These are phyloP conservation scores for Thamnophis sirtalis DNA, from an alignment of 2,113 vertebrate species.

Conservation along the genomic window DNA sequence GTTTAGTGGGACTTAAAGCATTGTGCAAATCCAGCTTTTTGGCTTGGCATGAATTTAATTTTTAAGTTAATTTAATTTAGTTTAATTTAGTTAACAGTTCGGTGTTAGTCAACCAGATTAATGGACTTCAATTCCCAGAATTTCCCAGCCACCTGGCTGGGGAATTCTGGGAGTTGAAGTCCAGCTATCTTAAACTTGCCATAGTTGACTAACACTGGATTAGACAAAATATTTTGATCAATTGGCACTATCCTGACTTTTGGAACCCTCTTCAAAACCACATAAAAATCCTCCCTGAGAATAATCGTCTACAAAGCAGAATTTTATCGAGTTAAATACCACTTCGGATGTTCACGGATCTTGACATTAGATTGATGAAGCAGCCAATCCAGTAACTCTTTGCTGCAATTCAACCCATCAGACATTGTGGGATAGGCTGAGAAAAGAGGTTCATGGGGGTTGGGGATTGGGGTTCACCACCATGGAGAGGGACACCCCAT, in stretches of 20 bases:
- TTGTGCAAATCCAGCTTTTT: not conserved
- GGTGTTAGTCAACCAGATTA: not conserved
- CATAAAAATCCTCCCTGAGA: not conserved
- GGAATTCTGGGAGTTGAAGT: no score
- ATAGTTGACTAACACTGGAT: not conserved
- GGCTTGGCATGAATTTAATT: not conserved
- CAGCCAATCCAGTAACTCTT: not conserved
- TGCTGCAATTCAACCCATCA: not conserved
- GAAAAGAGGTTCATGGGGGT: not conserved
- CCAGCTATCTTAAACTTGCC: no score
- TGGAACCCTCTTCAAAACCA: not conserved
- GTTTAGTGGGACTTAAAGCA: not conserved
- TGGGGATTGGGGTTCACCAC: not conserved
- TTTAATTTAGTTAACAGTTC: not conserved
- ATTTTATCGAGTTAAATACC: not conserved
- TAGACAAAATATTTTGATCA: not conserved
- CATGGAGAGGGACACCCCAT: slow-evolving; percentile 46
- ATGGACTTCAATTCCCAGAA: no score
- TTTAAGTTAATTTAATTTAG: no score
- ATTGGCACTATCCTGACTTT: not conserved
- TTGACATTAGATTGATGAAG: not conserved
- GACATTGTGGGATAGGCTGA: rapidly evolving
- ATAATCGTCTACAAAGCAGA: not conserved
- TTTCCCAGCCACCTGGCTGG: no score
- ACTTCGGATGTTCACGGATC: not conserved